A percentile compares a stretch with the other conserved stretches of the same genome.
Evolutionary conservation across 2,888 invertebrate species (phyloP).

Genomic region (Parnassius apollo): DNA sequence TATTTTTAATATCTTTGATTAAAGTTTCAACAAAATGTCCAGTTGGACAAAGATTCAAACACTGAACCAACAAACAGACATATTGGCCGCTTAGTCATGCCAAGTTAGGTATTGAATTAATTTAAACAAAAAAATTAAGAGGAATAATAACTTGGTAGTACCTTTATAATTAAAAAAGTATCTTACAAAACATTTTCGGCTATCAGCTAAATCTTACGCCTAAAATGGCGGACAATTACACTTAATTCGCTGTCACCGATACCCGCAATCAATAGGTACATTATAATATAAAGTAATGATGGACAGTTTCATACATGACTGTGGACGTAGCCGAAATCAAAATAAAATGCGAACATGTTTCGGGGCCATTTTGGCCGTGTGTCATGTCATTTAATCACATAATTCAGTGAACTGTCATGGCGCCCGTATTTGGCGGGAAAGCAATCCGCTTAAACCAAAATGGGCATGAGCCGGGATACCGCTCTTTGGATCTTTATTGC

Average conservation of each 20-base stretch:
- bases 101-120: too few species aligned
- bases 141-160: too few species aligned
- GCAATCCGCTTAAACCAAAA: slow-evolving; percentile 75
- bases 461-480: slow-evolving; percentile 63
- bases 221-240: slow-evolving; percentile 40
- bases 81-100: too few species aligned
- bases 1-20: too few species aligned
- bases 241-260: slow-evolving; percentile 61
- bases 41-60: too few species aligned
- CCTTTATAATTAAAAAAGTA: too few species aligned
- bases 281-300: slow-evolving; percentile 50
- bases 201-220: slow-evolving; percentile 24
- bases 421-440: slow-evolving; percentile 78
- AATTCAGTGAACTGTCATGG: slow-evolving; percentile 76
- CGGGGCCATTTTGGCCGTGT: slow-evolving; percentile 52
- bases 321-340: slow-evolving; percentile 52
- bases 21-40: too few species aligned
- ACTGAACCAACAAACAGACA: too few species aligned
- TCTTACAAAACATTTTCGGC: too few species aligned
- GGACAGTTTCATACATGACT: slow-evolving; percentile 56
- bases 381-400: slow-evolving; percentile 73
- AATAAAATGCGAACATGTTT: slow-evolving; percentile 55
- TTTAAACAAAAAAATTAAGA: too few species aligned
- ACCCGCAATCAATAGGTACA: slow-evolving; percentile 54
- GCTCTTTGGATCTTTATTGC: slow-evolving; percentile 70